Conservation (phyloP, 2,888 invertebrate species). For the Adelognathus sp. region DNA sequence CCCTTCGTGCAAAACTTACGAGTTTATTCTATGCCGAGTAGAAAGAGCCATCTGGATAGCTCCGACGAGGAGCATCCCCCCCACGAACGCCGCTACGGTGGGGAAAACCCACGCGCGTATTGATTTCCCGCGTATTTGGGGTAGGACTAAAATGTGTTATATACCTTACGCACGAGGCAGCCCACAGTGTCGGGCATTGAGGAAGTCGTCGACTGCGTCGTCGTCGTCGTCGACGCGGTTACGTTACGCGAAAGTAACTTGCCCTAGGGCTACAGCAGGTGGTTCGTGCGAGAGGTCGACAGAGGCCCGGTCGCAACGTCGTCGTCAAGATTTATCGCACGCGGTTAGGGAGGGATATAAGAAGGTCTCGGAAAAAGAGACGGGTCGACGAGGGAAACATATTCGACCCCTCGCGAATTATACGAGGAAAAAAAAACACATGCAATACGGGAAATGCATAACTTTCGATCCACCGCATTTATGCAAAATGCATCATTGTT, state of each 20-base stretch:
- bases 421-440: neutral
- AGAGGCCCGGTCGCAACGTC: constrained; percentile 35
- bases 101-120: constrained; percentile 58
- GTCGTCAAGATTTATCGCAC: constrained; percentile 54
- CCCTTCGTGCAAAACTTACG: neutral
- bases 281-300: constrained; percentile 38
- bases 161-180: constrained; percentile 50
- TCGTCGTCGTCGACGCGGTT: neutral
- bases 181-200: constrained; percentile 54
- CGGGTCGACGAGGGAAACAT: constrained; percentile 35
- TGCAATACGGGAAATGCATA: too few relatives aligned
- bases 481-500: too few relatives aligned
- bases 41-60: neutral
- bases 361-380: constrained; percentile 9
- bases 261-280: constrained; percentile 47
- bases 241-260: constrained; percentile 55
- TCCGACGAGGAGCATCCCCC: neutral
- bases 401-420: constrained; percentile 17
- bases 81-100: neutral
- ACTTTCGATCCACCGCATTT: too few relatives aligned
- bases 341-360: constrained; percentile 46
- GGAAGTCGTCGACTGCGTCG: constrained; percentile 40
- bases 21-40: neutral
- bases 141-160: constrained; percentile 69
- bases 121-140: constrained; percentile 72